These are phyloP conservation scores for Syrrhaptes paradoxus DNA, from an alignment of 2,113 vertebrate genomes.

Conservation along the genomic window DNA sequence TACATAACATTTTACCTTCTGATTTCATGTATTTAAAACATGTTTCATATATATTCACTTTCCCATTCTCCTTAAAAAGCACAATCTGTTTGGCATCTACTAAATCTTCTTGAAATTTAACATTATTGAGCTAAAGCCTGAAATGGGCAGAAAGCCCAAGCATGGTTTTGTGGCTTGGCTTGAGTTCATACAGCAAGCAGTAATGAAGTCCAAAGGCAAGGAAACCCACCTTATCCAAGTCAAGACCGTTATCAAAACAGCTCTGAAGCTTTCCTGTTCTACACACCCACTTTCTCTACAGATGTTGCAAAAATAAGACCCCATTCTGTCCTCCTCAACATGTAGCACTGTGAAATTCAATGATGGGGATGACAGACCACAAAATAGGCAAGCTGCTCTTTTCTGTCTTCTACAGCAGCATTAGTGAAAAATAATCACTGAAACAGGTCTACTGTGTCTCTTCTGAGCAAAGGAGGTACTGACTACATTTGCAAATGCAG, in stretches of 20 bases:
- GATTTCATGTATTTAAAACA: not conserved
- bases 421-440: not conserved
- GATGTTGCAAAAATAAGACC: not conserved
- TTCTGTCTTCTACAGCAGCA: not conserved
- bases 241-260: not conserved
- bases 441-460: not conserved
- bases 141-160: conserved; percentile 3
- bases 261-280: not conserved
- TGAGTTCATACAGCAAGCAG: not conserved
- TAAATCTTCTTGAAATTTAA: conserved; percentile 28
- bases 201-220: not conserved
- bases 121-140: conserved; percentile 11
- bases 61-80: not conserved
- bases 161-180: conserved; percentile 22
- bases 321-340: not conserved
- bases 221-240: not conserved
- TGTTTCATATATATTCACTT: not conserved
- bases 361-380: not conserved
- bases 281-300: accelerated
- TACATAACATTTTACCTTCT: not conserved
- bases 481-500: not conserved
- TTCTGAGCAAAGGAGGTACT: not conserved
- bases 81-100: not conserved
- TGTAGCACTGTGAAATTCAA: accelerated
- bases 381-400: not conserved